Percentiles rank a stretch among this genome's conserved stretches.
Evolutionary conservation across 1,140 invertebrate species (phyloP).

Genomic region (Drosophila ogumai): DNA sequence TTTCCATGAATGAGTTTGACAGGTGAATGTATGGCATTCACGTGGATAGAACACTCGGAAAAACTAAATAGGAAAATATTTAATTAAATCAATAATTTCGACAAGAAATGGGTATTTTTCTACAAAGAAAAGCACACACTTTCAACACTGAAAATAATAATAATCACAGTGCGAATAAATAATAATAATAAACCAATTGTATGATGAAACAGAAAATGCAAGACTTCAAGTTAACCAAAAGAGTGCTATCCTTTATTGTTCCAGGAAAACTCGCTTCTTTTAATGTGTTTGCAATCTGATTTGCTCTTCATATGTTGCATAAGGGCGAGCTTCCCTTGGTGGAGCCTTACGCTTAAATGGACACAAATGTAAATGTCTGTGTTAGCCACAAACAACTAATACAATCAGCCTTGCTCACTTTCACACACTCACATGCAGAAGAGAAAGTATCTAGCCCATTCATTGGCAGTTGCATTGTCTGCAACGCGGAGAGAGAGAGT

Average conservation of each 20-base stretch:
- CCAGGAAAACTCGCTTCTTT: neutral
- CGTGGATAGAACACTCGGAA: neutral
- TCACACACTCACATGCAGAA: conserved; percentile 4
- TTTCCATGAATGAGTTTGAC: conserved; percentile 7
- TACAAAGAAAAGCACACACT: neutral
- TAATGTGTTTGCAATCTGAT: conserved; percentile 32
- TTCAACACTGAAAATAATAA: neutral
- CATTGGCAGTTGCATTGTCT: conserved; percentile 61
- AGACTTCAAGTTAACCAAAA: neutral
- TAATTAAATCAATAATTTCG: neutral
- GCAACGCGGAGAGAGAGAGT: neutral
- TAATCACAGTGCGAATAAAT: neutral
- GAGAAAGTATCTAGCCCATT: conserved; percentile 5
- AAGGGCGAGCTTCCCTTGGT: conserved; percentile 22
- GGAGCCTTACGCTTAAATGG: conserved; percentile 41
- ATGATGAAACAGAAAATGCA: neutral
- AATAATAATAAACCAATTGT: neutral
- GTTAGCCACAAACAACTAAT: conserved; percentile 65
- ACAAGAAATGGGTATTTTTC: neutral
- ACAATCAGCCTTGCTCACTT: conserved; percentile 42
- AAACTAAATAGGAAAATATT: neutral
- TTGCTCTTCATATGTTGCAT: conserved; percentile 33
- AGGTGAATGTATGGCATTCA: conserved; percentile 1
- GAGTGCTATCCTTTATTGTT: neutral
- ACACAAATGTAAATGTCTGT: conserved; percentile 74